Evolutionary conservation across 1,140 invertebrate genomes (phyloP).

Genomic region (Carcinoscorpius rotundicauda): DNA sequence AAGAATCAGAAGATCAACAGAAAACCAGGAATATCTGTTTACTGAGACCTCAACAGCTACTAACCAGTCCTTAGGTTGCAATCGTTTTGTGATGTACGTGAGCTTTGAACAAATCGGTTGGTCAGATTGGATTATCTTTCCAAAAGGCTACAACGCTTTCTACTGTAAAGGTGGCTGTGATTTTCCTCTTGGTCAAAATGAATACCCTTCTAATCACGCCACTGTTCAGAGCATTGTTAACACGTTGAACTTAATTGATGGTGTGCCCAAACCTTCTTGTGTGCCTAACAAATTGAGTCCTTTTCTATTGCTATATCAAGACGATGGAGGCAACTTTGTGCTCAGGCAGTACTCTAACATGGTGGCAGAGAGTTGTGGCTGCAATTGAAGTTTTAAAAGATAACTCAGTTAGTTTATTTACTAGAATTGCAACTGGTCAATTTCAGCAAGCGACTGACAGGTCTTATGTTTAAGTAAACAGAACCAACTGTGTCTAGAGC

Average conservation of each 20-base stretch:
- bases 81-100: slow-evolving; percentile 72
- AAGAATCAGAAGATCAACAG: too few species aligned
- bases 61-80: too few species aligned
- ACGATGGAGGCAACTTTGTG: slow-evolving; percentile 83
- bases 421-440: too few species aligned
- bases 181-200: slow-evolving; percentile 79
- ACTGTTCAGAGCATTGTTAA: slow-evolving; percentile 95
- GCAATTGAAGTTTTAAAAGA: slow-evolving; percentile 43
- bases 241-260: slow-evolving; percentile 62
- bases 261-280: slow-evolving; percentile 85
- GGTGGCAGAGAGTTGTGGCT: slow-evolving; percentile 88
- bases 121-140: slow-evolving; percentile 99
- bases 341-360: slow-evolving; percentile 95
- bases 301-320: slow-evolving; percentile 88
- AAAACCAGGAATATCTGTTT: too few species aligned
- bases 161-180: slow-evolving; percentile 91
- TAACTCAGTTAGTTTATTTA: too few species aligned
- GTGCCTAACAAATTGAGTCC: slow-evolving; percentile 77
- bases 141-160: slow-evolving; percentile 85
- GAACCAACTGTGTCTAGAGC: too few species aligned
- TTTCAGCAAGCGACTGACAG: too few species aligned
- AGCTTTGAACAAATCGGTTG: slow-evolving; percentile 94
- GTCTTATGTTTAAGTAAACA: too few species aligned
- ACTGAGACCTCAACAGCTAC: too few species aligned
- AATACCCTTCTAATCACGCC: slow-evolving; percentile 96